These are phyloP conservation scores for Microvelia longipes DNA, from an alignment of 1,140 invertebrate species.

Conservation along the genomic window DNA sequence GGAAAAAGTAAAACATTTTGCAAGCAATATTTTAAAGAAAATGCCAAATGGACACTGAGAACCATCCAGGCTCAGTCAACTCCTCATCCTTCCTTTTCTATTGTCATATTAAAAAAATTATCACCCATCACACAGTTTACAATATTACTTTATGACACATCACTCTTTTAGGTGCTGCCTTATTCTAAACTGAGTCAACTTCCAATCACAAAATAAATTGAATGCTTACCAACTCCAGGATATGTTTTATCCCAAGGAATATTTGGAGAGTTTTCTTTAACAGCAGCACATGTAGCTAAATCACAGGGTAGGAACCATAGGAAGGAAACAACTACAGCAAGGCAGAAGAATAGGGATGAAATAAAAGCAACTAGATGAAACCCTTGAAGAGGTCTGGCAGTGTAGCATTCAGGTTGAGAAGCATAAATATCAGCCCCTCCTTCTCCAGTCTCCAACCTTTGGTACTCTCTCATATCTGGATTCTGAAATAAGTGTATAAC, in stretches of 20 bases:
- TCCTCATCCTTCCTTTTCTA: too few relatives aligned
- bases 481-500: not conserved
- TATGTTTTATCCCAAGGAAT: slow-evolving; percentile 49
- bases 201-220: not conserved
- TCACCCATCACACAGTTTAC: too few relatives aligned
- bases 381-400: slow-evolving; percentile 34
- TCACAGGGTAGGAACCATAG: slow-evolving; percentile 59
- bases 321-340: slow-evolving; percentile 51
- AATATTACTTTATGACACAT: too few relatives aligned
- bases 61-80: too few relatives aligned
- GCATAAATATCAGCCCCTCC: slow-evolving; percentile 7
- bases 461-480: slow-evolving; percentile 17
- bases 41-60: too few relatives aligned
- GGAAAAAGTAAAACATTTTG: too few relatives aligned
- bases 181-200: too few relatives aligned
- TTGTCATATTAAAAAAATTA: too few relatives aligned
- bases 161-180: too few relatives aligned
- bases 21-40: too few relatives aligned
- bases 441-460: slow-evolving; percentile 15
- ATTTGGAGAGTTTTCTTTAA: slow-evolving; percentile 37
- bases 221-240: slow-evolving; percentile 40
- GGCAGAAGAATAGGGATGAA: slow-evolving; percentile 48
- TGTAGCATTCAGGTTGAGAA: slow-evolving; percentile 12
- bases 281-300: slow-evolving; percentile 40
- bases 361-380: slow-evolving; percentile 45